Evolutionary conservation across 2,797 vertebrate genomes (phyloP).

Genomic region (Catharus ustulatus): DNA sequence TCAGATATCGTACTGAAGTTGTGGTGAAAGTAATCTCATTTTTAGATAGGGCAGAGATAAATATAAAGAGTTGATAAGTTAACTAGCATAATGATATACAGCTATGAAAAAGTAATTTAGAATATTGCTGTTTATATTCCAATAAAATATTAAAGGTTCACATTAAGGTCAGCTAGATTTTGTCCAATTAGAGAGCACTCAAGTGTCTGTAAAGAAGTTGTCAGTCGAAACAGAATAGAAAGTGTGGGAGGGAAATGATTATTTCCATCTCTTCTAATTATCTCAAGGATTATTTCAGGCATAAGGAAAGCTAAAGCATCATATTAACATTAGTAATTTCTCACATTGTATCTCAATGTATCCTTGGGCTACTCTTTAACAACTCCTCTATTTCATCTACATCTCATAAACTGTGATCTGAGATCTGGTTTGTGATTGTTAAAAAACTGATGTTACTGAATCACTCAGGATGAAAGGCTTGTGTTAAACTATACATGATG

Average conservation of each 20-base stretch:
- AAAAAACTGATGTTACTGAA: background rate
- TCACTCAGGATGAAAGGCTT: background rate
- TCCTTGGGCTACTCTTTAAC: background rate
- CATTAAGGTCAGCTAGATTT: background rate
- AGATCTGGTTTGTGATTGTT: background rate
- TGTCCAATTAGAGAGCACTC: background rate
- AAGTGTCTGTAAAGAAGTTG: conserved; percentile 2
- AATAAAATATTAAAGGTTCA: background rate
- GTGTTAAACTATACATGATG: background rate
- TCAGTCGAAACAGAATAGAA: background rate
- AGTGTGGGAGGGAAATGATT: background rate
- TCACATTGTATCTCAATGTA: background rate
- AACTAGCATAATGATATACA: background rate
- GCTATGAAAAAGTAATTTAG: background rate
- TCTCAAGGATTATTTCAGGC: background rate
- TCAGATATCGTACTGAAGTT: background rate
- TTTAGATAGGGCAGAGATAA: background rate
- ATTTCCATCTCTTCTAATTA: background rate
- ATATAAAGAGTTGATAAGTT: background rate
- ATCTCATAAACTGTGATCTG: background rate
- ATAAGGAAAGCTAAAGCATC: background rate
- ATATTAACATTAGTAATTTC: background rate
- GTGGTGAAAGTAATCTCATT: background rate
- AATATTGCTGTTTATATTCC: conserved; percentile 14
- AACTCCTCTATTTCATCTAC: background rate